These are phyloP conservation scores for Cheilosia soror DNA, from an alignment of 2,888 invertebrate species.

Conservation along the genomic window DNA sequence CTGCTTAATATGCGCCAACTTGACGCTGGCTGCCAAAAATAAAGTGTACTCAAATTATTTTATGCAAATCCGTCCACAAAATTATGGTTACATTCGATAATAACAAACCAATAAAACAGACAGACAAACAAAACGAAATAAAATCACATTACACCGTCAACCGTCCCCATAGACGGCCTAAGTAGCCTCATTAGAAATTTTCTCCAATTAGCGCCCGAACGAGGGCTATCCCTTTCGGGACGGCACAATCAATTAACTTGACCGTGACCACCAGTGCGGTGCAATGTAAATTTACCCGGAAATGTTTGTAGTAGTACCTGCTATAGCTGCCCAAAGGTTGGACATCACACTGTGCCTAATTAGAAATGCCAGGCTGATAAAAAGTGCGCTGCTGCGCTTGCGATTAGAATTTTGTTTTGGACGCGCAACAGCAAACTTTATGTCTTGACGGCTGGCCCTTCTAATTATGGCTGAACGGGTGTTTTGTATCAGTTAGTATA, in stretches of 20 bases:
- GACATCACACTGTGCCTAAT: conserved; percentile 47
- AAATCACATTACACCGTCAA: conserved; percentile 64
- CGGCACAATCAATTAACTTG: conserved; percentile 56
- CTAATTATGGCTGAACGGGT: conserved; percentile 55
- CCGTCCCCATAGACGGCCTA: conserved; percentile 44
- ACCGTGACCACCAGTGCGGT: conserved; percentile 51
- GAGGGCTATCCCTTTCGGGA: conserved; percentile 50
- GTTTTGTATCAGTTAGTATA: conserved; percentile 62
- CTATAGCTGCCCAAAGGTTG: conserved; percentile 20
- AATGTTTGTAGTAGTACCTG: conserved; percentile 37
- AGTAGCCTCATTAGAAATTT: conserved; percentile 72
- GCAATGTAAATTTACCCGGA: conserved; percentile 54
- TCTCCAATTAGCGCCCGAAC: conserved; percentile 49
- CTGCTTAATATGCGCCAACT: conserved; percentile 59
- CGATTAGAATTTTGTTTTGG: conserved; percentile 43
- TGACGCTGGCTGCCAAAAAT: conserved; percentile 62
- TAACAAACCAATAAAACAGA: conserved; percentile 57
- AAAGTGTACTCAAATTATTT: conserved; percentile 50
- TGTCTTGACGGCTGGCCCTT: conserved; percentile 30
- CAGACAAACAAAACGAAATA: conserved; percentile 55
- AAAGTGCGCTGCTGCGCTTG: conserved; percentile 8
- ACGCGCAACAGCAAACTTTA: conserved; percentile 22
- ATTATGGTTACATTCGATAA: conserved; percentile 65
- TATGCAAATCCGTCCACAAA: conserved; percentile 66
- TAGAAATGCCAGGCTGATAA: conserved; percentile 43